Evolutionary conservation across 2,797 vertebrate genomes (phyloP).

Genomic region (Enteromius fasciolatus): DNA sequence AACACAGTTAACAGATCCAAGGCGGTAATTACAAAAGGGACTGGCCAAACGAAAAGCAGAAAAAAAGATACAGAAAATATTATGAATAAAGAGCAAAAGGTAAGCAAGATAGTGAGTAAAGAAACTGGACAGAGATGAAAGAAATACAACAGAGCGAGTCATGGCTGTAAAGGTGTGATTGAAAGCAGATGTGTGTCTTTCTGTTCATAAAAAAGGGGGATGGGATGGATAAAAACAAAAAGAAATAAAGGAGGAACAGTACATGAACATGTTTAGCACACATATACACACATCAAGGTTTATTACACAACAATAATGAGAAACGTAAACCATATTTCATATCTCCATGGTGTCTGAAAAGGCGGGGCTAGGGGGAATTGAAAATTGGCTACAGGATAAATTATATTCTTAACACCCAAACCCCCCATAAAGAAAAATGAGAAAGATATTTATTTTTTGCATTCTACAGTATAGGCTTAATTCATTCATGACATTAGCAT

Average conservation of each 20-base stretch:
- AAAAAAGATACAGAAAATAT: not conserved
- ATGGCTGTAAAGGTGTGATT: constrained; percentile 39
- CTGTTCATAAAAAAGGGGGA: constrained; percentile 27
- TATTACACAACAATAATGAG: not conserved
- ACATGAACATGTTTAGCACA: not conserved
- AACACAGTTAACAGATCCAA: constrained; percentile 2
- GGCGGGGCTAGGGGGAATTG: no score
- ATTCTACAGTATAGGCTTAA: not conserved
- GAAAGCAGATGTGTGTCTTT: constrained; percentile 50
- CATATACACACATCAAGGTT: constrained; percentile 1
- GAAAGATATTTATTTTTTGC: not conserved
- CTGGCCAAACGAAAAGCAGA: not conserved
- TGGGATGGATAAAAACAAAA: constrained; percentile 11
- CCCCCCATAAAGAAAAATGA: not conserved
- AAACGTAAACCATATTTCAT: not conserved
- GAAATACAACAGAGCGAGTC: not conserved
- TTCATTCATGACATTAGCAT: not conserved
- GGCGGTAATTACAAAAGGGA: not conserved
- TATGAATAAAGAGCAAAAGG: not conserved
- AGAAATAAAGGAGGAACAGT: not conserved
- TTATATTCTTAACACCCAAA: not conserved
- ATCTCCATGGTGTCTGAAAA: not conserved
- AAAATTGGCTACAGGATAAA: not conserved
- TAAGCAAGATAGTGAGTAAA: not conserved
- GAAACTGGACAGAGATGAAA: constrained; percentile 15